Evolutionary conservation across 1,140 invertebrate species (phyloP), one percentile per base, ranked within the genome.

Genomic region (Ectropis grisescens): DNA sequence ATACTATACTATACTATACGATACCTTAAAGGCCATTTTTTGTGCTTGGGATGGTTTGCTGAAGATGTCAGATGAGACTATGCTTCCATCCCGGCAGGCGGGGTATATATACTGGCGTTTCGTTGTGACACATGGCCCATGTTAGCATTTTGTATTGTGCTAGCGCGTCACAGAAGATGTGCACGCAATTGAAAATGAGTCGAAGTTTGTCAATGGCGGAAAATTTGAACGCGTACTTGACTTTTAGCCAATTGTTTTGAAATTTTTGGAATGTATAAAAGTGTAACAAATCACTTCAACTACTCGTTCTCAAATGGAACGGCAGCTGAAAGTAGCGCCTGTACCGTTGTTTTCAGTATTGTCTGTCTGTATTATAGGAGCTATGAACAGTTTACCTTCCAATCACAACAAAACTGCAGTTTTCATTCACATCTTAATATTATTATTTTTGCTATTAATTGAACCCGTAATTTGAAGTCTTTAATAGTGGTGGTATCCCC

Each of bases 1-100:
- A 23, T 25, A n/a, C n/a, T n/a, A n/a, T n/a, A n/a, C n/a, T n/a
- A n/a, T n/a, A n/a, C n/a, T n/a, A n/a, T n/a, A n/a, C n/a, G n/a
- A n/a, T 79, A 79, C 74, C 74, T 76, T 76, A 64, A 60, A 68
- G 44, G 62, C 69, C 74, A 79, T 79, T 67, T 60, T 58, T 57
- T 50, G 58, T 56, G 24, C 8, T 41, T 33, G 37, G 33, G 43
- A 51, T 64, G 53, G 39, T 40, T 69, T 59, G 55, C 38, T 45
- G 50, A 44, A 42, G 56, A 51, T 58, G 53, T 49, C 57, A 58
- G 53, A 37, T 54, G 53, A 52, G 60, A 71, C n/a, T 74, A 69
- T 71, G 62, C 40, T 71, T 53, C 54, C 46, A 52, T 56, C 38
- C 39, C 45, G 51, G 32, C 33, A 10, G 36, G 12, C 55, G 44